Percentiles rank a stretch among this genome's conserved stretches.
phyloP scores from a whole-genome alignment of 2,797 vertebrate species.

The Poliocrania exsul region DNA sequence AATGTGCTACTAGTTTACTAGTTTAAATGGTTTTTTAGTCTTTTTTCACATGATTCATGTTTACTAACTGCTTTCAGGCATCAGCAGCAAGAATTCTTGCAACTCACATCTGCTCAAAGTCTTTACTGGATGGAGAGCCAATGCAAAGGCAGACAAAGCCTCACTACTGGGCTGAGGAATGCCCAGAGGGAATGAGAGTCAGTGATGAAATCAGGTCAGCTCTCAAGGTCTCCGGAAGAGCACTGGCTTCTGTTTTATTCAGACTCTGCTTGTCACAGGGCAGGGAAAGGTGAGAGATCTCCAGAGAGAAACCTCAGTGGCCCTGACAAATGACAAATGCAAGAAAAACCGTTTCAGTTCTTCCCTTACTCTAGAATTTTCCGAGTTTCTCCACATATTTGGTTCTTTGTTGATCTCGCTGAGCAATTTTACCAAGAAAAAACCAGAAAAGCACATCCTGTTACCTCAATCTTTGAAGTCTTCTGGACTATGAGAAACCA shows the following conservation, averaged over 20 bases:
- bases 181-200: background rate
- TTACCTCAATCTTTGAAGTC: background rate
- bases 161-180: background rate
- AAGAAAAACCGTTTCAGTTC: background rate
- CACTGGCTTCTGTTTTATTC: background rate
- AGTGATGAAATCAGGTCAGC: background rate
- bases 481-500: background rate
- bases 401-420: background rate
- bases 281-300: background rate
- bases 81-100: background rate
- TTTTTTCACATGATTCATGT: background rate
- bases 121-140: background rate
- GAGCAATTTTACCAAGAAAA: background rate
- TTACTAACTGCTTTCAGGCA: background rate
- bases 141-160: background rate
- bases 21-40: background rate
- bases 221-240: background rate
- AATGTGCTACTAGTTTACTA: accelerated
- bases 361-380: background rate
- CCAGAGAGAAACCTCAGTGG: background rate
- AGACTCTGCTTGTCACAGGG: background rate
- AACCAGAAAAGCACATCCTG: background rate
- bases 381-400: background rate
- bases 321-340: background rate
- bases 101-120: background rate